phyloP scores from a whole-genome alignment of 1,140 invertebrate species.

The Drosophila pallidifrons region DNA sequence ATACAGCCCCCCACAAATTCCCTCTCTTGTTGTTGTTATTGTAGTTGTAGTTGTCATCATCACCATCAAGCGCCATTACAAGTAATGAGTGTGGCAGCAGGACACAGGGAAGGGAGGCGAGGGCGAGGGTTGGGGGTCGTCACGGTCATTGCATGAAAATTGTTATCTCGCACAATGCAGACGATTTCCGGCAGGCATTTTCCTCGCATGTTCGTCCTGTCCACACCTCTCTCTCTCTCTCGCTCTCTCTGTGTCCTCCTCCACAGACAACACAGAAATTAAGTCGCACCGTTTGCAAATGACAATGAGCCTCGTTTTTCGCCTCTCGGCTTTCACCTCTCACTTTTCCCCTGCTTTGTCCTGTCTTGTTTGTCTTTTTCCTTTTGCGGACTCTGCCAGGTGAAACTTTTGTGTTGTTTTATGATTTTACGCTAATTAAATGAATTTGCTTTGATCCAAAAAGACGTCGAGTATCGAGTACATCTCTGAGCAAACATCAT shows the following conservation, averaged over 20 bases:
- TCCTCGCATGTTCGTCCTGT: constrained; percentile 22
- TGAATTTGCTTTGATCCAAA: constrained; percentile 41
- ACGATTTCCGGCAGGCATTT: constrained; percentile 77
- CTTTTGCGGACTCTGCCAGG: constrained; percentile 25
- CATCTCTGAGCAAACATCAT: constrained; percentile 15
- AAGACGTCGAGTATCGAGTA: neutral
- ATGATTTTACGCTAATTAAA: constrained; percentile 50
- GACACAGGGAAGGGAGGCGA: neutral
- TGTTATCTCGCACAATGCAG: constrained; percentile 81
- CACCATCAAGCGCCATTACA: constrained; percentile 79
- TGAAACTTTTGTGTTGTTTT: constrained; percentile 35
- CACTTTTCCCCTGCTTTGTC: neutral
- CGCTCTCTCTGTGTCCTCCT: neutral
- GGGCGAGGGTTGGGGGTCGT: constrained; percentile 10
- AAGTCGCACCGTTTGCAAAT: constrained; percentile 71
- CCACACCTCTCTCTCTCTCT: constrained; percentile 1
- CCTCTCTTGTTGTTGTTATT: constrained; percentile 28
- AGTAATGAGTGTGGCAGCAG: constrained; percentile 71
- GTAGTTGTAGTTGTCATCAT: constrained; percentile 69
- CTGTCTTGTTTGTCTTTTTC: constrained; percentile 24
- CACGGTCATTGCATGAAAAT: constrained; percentile 76
- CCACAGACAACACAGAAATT: constrained; percentile 51
- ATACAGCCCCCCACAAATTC: constrained; percentile 30
- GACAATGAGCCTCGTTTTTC: constrained; percentile 45
- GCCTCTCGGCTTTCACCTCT: neutral